Percentiles rank a stretch among this genome's conserved stretches.
phyloP scores from a whole-genome alignment of 2,113 vertebrate species.

The Nymphicus hollandicus region DNA sequence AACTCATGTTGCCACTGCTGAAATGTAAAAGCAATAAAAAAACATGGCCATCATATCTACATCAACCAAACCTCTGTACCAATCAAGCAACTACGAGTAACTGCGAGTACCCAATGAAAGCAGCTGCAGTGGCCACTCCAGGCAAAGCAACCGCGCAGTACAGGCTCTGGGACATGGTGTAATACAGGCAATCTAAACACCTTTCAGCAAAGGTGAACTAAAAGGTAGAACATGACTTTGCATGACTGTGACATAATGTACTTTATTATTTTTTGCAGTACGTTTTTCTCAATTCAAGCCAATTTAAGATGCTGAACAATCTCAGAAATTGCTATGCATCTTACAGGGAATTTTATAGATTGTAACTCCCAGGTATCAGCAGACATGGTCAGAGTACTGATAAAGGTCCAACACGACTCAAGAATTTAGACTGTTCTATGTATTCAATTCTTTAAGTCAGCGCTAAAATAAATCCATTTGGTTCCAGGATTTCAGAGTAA shows the following conservation, averaged over 20 bases:
- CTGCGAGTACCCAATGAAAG: background rate
- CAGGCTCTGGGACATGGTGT: background rate
- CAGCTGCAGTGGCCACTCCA: background rate
- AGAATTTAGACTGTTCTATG: background rate
- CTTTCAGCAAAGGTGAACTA: background rate
- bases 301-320: background rate
- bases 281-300: background rate
- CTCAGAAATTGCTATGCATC: background rate
- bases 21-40: background rate
- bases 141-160: background rate
- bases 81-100: background rate
- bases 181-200: background rate
- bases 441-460: background rate
- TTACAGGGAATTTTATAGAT: background rate
- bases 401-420: background rate
- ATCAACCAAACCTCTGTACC: background rate
- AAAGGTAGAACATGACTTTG: background rate
- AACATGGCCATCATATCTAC: background rate
- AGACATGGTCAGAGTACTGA: background rate
- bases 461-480: background rate
- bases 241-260: background rate
- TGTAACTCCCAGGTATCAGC: background rate
- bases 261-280: background rate
- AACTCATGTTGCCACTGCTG: background rate
- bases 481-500: background rate